Base-by-base conservation (phyloP, 2,113 vertebrate species). In the Pungitius pungitius region DNA sequence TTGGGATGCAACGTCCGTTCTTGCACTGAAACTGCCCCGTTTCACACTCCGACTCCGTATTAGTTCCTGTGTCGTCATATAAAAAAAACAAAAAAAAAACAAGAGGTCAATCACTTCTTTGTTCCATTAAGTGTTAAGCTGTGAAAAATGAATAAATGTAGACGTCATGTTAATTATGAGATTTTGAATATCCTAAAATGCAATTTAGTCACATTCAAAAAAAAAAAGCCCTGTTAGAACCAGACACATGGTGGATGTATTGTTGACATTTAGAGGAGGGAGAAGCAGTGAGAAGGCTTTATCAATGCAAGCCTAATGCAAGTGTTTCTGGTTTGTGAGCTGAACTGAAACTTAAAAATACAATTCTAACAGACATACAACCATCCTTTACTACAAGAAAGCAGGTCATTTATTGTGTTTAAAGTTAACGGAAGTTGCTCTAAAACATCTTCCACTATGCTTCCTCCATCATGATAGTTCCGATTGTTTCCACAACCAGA, bases 1-100 rank as follows among this genome's bases (percentile, higher is more conserved):
- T 95, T 20, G 97, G 96, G 90, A 99, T 96, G 93, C 97, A 99
- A 47, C 96, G 95, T 76, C 94, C 93, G 75, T 98, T 99, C 78
- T 90, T 93, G 93, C 97, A 99, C 89, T 95, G 95, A 91, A 98
- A 99, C 91, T 99, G 97, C 55, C 95, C 90, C 22, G 93, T 92
- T 83, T 96, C 95, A 87, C 97, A 99, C 85, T 95, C 94, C 62
- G 93, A 93, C 76, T 88, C 92, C 56, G 93, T 94, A 73, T 85
- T 92, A 42, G 92, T 92, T 73, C 93, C 95, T 97, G 73, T 1
- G 45, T 70, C 2, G 52, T 27, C 42, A 83, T 12, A 20, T 14
- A 18, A 17, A 68, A 13, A 4, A 54, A 30, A 47, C 3, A n/a
- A 63, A 2, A 42, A 64, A 9, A 3, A 42, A 66, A 17, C 0